These are phyloP conservation scores for Candoia aspera DNA, from an alignment of 2,113 vertebrate genomes.

Conservation along the genomic window DNA sequence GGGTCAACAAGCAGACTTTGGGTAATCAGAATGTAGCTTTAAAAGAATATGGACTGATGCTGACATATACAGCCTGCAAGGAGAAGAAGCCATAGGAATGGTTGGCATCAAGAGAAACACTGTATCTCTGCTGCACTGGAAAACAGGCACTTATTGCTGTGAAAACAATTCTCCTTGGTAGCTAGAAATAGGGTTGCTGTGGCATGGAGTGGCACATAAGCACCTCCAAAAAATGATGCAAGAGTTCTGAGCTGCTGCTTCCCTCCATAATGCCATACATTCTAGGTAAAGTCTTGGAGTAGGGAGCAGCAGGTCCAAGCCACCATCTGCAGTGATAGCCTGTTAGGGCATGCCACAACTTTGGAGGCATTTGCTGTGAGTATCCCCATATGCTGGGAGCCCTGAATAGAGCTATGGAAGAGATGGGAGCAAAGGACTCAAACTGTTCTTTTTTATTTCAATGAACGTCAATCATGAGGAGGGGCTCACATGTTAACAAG, in stretches of 20 bases:
- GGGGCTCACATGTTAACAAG: not conserved
- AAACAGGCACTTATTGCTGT: not conserved
- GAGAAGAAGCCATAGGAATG: not conserved
- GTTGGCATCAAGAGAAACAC: not conserved
- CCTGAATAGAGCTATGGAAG: too few species aligned
- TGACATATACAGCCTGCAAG: not conserved
- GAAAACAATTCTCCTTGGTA: not conserved
- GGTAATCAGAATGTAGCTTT: not conserved
- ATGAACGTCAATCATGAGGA: not conserved
- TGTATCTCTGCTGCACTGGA: not conserved
- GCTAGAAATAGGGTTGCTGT: not conserved
- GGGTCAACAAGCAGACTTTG: not conserved
- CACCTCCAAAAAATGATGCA: not conserved
- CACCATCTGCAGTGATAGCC: not conserved
- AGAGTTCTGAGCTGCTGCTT: not conserved
- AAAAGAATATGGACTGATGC: not conserved
- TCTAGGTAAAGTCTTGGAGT: not conserved
- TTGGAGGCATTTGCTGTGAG: not conserved
- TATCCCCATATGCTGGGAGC: not conserved
- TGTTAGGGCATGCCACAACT: not conserved
- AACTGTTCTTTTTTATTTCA: not conserved
- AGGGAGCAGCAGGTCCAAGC: not conserved
- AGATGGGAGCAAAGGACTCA: not conserved
- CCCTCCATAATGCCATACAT: not conserved
- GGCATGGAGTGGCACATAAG: not conserved